Conservation (phyloP, 1,140 invertebrate genomes). For the Drosophila prosaltans region DNA sequence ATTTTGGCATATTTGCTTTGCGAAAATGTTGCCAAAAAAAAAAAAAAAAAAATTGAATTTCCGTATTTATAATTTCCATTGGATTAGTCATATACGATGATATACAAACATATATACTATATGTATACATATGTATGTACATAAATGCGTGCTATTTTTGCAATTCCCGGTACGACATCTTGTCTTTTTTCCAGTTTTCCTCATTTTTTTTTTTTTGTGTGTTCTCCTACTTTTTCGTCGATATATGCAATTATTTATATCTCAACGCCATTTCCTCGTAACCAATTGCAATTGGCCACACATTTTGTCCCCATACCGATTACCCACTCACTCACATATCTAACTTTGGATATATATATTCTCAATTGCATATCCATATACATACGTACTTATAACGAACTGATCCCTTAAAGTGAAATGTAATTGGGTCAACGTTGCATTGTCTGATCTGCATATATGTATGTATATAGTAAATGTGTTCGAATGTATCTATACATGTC, state of each 20-base stretch:
- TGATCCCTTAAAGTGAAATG: not conserved
- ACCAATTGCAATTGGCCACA: constrained; percentile 43
- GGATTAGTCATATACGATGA: constrained; percentile 2
- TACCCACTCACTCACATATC: not conserved
- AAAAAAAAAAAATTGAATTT: constrained; percentile 16
- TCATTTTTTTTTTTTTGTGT: not conserved
- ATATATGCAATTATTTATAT: constrained; percentile 40
- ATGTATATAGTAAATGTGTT: not conserved
- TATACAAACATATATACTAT: too few relatives aligned
- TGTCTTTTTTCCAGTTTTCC: constrained; percentile 22
- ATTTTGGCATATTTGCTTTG: constrained; percentile 12
- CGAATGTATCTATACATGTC: constrained; percentile 12
- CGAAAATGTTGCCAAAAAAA: constrained; percentile 5
- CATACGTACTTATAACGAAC: not conserved
- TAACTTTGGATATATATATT: too few relatives aligned
- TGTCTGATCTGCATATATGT: not conserved
- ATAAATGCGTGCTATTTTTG: constrained; percentile 30
- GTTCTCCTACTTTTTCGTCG: too few relatives aligned
- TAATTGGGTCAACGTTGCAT: constrained; percentile 63
- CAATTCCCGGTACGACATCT: constrained; percentile 48
- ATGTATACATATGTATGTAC: not conserved
- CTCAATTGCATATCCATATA: not conserved
- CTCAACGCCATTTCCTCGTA: not conserved
- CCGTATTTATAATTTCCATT: constrained; percentile 18
- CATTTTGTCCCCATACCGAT: constrained; percentile 25